Percentiles rank a stretch among this genome's conserved stretches.
Conservation (phyloP, 2,888 invertebrate species). For the Acanthosoma haemorrhoidale region DNA sequence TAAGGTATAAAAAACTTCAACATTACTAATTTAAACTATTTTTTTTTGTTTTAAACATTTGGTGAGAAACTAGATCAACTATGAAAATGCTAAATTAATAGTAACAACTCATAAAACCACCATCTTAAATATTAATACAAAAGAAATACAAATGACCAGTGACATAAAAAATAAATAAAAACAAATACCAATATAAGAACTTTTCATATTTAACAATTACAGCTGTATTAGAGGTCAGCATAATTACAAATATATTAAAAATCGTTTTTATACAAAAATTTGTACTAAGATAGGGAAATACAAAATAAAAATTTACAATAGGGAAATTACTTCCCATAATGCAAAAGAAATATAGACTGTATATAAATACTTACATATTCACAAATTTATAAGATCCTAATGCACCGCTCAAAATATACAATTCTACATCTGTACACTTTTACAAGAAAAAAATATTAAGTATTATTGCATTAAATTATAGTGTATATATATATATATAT, state of each 20-base stretch:
- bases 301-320: constrained; percentile 22
- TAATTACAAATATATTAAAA: constrained; percentile 24
- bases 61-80: not conserved
- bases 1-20: too few species aligned
- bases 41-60: too few species aligned
- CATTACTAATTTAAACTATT: too few species aligned
- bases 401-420: constrained; percentile 4
- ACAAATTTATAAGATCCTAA: constrained; percentile 12
- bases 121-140: not conserved
- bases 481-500: not conserved
- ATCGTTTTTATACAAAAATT: constrained; percentile 20
- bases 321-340: constrained; percentile 7
- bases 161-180: not conserved
- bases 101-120: not conserved
- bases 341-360: constrained; percentile 20
- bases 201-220: constrained; percentile 4
- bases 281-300: constrained; percentile 22
- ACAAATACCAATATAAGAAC: not conserved
- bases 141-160: not conserved
- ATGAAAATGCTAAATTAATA: not conserved
- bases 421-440: constrained; percentile 11
- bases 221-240: constrained; percentile 16
- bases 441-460: not conserved
- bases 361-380: constrained; percentile 19
- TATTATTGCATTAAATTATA: constrained; percentile 20